Evolutionary conservation across 2,113 vertebrate genomes (phyloP).

Genomic region (Barbus barbus): DNA sequence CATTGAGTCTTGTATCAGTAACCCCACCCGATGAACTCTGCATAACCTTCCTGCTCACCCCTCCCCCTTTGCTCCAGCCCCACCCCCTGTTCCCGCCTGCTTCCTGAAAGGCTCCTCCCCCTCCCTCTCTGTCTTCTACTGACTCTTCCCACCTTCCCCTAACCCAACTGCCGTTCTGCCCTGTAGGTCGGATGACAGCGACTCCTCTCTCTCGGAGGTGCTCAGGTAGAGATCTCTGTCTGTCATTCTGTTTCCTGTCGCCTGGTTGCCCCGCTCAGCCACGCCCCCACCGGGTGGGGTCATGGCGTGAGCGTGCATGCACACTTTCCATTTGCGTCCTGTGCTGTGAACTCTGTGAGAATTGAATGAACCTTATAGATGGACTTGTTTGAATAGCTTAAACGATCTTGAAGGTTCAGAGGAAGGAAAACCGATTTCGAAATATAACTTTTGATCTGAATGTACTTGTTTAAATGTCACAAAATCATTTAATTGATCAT

Average conservation of each 20-base stretch:
- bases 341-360: constrained; percentile 51
- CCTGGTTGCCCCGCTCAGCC: constrained; percentile 62
- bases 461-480: constrained; percentile 25
- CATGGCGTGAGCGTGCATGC: constrained; percentile 65
- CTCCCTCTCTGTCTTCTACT: constrained; percentile 43
- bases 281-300: constrained; percentile 48
- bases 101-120: constrained; percentile 37
- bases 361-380: constrained; percentile 60
- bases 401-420: neutral
- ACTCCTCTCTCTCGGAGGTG: constrained; percentile 99
- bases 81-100: constrained; percentile 44
- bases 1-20: constrained; percentile 37
- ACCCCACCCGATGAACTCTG: constrained; percentile 50
- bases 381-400: constrained; percentile 10
- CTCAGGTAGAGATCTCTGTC: constrained; percentile 95
- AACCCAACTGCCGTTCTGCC: constrained; percentile 94
- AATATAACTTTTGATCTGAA: neutral
- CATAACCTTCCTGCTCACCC: constrained; percentile 53
- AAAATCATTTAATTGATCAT: constrained; percentile 23
- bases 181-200: constrained; percentile 99
- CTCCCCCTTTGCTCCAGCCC: constrained; percentile 48
- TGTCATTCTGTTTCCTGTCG: constrained; percentile 58
- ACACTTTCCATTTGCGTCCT: constrained; percentile 50
- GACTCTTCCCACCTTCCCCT: constrained; percentile 72
- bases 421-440: neutral